Base-by-base conservation (phyloP, 2,113 vertebrate genomes). In the Verasper variegatus region DNA sequence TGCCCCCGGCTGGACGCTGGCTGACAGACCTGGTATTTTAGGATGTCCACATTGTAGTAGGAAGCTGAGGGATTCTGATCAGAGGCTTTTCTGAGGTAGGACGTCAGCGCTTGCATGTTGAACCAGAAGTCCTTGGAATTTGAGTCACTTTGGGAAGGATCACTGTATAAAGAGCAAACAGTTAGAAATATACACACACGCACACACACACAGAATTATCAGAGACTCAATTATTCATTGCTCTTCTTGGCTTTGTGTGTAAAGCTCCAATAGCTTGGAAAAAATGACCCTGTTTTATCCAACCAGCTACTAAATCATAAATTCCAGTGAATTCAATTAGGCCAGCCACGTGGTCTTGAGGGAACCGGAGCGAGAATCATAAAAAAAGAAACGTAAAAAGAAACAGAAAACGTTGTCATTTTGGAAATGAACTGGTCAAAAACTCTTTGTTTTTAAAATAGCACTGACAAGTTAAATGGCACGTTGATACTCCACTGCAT, bases 1-100 rank as follows among this genome's bases (percentile, higher is more conserved):
- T 8, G 62, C 24, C 60, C 37, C 17, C 0, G 12, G n/a, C 24
- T 56, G 0, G 5, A 10, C 21, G 17, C 11, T n/a, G 54, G 49
- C 23, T 24, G 24, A 79, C 75, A 27, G 64, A 99, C 98, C 97
- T 99, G 98, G 93, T 99, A 99, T 81, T 99, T 99, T 26, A 99
- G 92, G 90, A 98, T 95, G 91, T 99, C 97, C 80, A 98, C 95
- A n/a, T 99, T 99, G 64, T 98, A 98, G 71, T 99, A 99, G 74
- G 97, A 98, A 65, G 97, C 96, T 74, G 96, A 89, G 60, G 98
- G 97, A 89, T 96, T 99, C 91, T 98, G 97, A 76, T 99, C 97
- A 21, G 96, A 96, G 68, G 95, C 88, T 89, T 98, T 99, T 93
- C 95, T 97, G 96, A 99, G 97, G 96, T 97, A 99, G 93, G 96